Evolutionary conservation across 2,888 invertebrate genomes (phyloP), one percentile per base, ranked within the genome.

Genomic region (Dicyrtomina minuta): DNA sequence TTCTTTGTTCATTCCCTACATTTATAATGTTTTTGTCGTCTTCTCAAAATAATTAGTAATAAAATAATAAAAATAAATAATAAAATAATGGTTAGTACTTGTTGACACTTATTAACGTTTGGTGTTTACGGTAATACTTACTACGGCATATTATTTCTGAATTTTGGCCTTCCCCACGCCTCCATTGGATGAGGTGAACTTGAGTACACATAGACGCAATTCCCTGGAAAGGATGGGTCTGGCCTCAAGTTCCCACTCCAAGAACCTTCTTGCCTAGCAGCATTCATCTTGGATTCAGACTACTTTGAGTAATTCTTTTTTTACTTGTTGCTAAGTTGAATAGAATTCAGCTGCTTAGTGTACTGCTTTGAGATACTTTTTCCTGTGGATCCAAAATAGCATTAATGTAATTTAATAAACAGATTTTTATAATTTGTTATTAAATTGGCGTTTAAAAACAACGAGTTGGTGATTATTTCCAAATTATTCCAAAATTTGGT

Each of bases 101-200:
- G n/a, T n/a, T n/a, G n/a, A n/a, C n/a, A n/a, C n/a, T n/a, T n/a
- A n/a, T n/a, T n/a, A n/a, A n/a, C n/a, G n/a, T 27, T 60, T 39
- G 33, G 22, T 39, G 22, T 39, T 8, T 33, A 33, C 8, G 33
- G 8, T 33, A 33, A 33, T 8, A 24, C 49, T 66, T 62, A 70
- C 70, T 62, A 43, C 44, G 66, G 61, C 44, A 56, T 56, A 49
- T 72, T 72, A 27, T 72, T 65, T 24, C 72, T 44, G 33, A 60
- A 72, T 43, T 51, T 62, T 33, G 72, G 72, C 41, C 72, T 13
- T 41, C 72, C 69, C 17, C 27, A 46, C 3, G 33, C 41, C 1
- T 49, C 58, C 13, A 66, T 13, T 6, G 72, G 72, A 24, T 60
- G 27, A 2, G 72, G 72, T 26, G 69, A 13, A 56, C 68, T 68